phyloP scores from a whole-genome alignment of 2,888 invertebrate genomes.

The Erebia palarica region DNA sequence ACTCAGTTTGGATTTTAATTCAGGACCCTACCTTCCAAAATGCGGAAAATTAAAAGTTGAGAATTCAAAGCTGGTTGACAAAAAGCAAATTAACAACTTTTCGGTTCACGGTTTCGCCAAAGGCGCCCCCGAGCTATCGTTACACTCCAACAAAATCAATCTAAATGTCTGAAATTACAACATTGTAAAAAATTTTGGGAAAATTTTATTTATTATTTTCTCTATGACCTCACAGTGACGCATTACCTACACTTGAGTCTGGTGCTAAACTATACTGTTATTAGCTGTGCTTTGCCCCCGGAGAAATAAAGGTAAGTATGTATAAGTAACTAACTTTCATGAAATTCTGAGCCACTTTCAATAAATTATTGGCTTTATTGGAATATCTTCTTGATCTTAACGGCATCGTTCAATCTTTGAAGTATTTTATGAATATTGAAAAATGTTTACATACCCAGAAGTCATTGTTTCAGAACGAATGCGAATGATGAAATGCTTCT shows the following conservation, averaged over 20 bases:
- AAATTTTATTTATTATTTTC: conserved; percentile 6
- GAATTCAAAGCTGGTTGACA: conserved; percentile 17
- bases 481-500: no score
- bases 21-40: neutral
- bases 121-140: conserved; percentile 14
- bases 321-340: no score
- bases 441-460: no score
- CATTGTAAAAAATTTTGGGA: neutral
- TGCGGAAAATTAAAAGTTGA: conserved; percentile 8
- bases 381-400: no score
- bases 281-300: no score
- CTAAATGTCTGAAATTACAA: conserved; percentile 6
- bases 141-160: conserved; percentile 16
- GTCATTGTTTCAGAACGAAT: no score
- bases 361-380: no score
- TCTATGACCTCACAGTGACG: neutral
- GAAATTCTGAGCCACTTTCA: no score
- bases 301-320: no score
- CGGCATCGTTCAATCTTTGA: no score
- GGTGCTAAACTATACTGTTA: neutral
- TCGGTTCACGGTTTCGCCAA: conserved; percentile 2
- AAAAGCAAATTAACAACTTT: conserved; percentile 16
- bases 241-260: neutral
- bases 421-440: no score
- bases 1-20: conserved; percentile 5